Conservation (phyloP, 2,888 invertebrate species). For the Catonia carolina region DNA sequence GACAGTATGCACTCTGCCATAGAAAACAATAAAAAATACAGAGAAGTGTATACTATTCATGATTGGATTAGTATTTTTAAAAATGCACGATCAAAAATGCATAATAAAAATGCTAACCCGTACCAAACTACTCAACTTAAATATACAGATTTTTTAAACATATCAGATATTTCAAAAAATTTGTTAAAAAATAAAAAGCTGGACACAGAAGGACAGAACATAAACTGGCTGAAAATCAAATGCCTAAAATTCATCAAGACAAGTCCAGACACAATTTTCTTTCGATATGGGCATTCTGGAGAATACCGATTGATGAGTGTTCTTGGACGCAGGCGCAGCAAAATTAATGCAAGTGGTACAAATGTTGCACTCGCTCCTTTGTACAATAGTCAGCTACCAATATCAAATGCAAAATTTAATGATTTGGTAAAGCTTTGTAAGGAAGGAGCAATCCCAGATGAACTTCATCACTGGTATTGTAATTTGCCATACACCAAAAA, state of each 20-base stretch:
- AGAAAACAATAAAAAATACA: slow-evolving; percentile 31
- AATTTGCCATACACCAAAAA: slow-evolving; percentile 2
- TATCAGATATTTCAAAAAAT: slow-evolving; percentile 23
- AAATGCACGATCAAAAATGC: too few relatives aligned
- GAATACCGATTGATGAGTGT: too few relatives aligned
- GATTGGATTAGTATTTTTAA: slow-evolving; percentile 32
- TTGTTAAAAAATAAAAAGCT: too few relatives aligned
- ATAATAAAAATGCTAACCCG: slow-evolving; percentile 15
- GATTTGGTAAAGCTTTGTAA: slow-evolving; percentile 4
- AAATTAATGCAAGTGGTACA: too few relatives aligned
- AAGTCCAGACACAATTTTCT: too few relatives aligned
- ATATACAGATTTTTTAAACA: slow-evolving; percentile 28
- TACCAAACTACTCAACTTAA: slow-evolving; percentile 28
- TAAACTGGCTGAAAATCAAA: too few relatives aligned
- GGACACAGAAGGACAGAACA: too few relatives aligned
- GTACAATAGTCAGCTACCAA: slow-evolving; percentile 7
- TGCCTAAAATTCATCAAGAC: too few relatives aligned
- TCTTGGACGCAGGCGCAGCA: too few relatives aligned
- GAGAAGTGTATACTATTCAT: slow-evolving; percentile 28
- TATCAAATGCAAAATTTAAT: slow-evolving; percentile 1
- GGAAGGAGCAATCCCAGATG: too few relatives aligned
- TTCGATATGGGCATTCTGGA: slow-evolving; percentile 4
- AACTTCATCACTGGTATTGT: slow-evolving; percentile 8
- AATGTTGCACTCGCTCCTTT: too few relatives aligned
- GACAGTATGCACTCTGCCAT: slow-evolving; percentile 35